These are phyloP conservation scores for Aldabrachelys gigantea DNA, from an alignment of 2,113 vertebrate species.

Conservation along the genomic window DNA sequence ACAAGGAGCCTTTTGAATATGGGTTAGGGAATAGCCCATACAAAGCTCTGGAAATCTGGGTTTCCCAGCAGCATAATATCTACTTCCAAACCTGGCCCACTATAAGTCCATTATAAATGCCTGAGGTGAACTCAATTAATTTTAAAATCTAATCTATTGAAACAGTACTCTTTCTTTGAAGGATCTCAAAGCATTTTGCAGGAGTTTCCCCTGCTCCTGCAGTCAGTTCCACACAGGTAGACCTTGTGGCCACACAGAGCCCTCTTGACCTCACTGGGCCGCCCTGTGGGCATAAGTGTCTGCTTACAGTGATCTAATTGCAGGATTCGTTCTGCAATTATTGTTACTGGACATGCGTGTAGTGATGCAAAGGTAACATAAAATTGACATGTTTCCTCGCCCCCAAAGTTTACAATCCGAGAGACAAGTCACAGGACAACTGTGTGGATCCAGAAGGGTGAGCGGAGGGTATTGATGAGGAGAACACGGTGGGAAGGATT, in stretches of 20 bases:
- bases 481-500: background rate
- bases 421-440: background rate
- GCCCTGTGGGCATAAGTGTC: fast-evolving
- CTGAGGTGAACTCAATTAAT: background rate
- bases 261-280: fast-evolving
- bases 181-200: background rate
- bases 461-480: background rate
- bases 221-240: fast-evolving
- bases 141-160: background rate
- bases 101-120: background rate
- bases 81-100: background rate
- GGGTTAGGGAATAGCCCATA: background rate
- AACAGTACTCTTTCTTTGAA: background rate
- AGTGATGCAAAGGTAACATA: background rate
- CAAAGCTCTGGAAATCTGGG: background rate
- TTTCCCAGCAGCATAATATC: background rate
- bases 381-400: background rate
- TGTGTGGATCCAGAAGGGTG: background rate
- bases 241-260: fast-evolving
- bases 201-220: background rate
- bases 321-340: fast-evolving
- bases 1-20: background rate
- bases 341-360: fast-evolving
- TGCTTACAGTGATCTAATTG: background rate
- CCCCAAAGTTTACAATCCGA: background rate